phyloP scores from a whole-genome alignment of 2,113 vertebrate genomes.

The Trichomycterus rosablanca region DNA sequence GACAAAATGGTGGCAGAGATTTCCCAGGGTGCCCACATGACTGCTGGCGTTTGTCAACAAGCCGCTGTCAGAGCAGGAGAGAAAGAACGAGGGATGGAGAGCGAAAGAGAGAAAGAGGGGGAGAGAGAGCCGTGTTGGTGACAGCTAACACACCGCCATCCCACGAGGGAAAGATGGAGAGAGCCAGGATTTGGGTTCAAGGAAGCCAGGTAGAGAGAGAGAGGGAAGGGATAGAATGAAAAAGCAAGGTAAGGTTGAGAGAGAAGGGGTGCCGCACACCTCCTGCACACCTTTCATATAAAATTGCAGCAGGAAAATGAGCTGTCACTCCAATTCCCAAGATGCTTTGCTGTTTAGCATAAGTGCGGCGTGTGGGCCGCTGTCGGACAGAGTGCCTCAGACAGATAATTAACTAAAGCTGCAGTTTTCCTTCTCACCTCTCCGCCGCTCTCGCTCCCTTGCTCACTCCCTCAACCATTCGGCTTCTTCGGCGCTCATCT shows the following conservation, averaged over 20 bases:
- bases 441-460: conserved; percentile 13
- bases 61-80: conserved; percentile 91
- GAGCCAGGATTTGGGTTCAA: conserved; percentile 17
- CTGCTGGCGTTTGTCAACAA: conserved; percentile 99
- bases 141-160: conserved; percentile 93
- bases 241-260: conserved; percentile 55
- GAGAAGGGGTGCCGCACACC: conserved; percentile 56
- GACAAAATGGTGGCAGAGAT: conserved; percentile 99
- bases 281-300: conserved; percentile 89
- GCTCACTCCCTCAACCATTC: conserved; percentile 62
- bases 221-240: conserved; percentile 80
- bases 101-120: conserved; percentile 72
- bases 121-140: conserved; percentile 80
- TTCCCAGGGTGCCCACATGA: conserved; percentile 99
- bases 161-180: conserved; percentile 62
- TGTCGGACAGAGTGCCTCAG: conserved; percentile 79
- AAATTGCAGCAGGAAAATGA: conserved; percentile 96
- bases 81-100: conserved; percentile 82
- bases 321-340: conserved; percentile 99
- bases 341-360: conserved; percentile 99
- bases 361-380: conserved; percentile 85
- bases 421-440: conserved; percentile 70
- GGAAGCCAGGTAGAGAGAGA: conserved; percentile 44
- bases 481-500: conserved; percentile 89
- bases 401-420: conserved; percentile 99